Conservation (phyloP, 1,140 invertebrate genomes). For the Achroia grisella region DNA sequence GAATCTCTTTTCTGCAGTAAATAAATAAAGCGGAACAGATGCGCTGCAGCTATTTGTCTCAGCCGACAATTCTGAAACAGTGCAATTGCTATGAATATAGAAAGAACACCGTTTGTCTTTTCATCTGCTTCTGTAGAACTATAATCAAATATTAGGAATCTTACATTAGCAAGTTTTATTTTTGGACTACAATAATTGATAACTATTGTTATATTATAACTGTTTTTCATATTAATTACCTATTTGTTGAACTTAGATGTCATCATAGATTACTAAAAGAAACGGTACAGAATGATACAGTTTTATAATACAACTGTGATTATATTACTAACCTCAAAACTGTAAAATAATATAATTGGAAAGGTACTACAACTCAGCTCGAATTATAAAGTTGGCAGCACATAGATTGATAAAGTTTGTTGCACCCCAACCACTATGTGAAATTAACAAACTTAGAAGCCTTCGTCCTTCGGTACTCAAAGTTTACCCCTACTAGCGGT, state of each 20-base stretch:
- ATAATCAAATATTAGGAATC: too few species aligned
- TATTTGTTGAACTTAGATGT: too few species aligned
- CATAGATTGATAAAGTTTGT: slow-evolving; percentile 58
- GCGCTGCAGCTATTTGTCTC: neutral
- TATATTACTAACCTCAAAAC: too few species aligned
- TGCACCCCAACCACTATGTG: slow-evolving; percentile 44
- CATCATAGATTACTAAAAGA: too few species aligned
- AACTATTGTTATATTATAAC: too few species aligned
- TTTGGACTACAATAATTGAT: too few species aligned
- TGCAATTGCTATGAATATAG: neutral
- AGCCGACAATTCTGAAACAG: neutral
- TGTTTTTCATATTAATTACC: too few species aligned
- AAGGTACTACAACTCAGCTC: slow-evolving; percentile 5
- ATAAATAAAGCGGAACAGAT: slow-evolving; percentile 2
- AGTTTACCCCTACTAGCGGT: slow-evolving; percentile 21
- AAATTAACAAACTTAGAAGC: slow-evolving; percentile 58
- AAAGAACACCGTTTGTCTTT: slow-evolving; percentile 5
- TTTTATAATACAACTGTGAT: too few species aligned
- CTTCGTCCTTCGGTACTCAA: slow-evolving; percentile 27
- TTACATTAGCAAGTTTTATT: too few species aligned
- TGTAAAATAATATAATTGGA: too few species aligned
- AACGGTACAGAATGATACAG: too few species aligned
- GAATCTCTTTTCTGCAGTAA: neutral
- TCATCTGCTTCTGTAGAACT: neutral
- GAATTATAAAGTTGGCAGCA: slow-evolving; percentile 40